Evolutionary conservation across 2,797 vertebrate species (phyloP).

Genomic region (Limosa lapponica): DNA sequence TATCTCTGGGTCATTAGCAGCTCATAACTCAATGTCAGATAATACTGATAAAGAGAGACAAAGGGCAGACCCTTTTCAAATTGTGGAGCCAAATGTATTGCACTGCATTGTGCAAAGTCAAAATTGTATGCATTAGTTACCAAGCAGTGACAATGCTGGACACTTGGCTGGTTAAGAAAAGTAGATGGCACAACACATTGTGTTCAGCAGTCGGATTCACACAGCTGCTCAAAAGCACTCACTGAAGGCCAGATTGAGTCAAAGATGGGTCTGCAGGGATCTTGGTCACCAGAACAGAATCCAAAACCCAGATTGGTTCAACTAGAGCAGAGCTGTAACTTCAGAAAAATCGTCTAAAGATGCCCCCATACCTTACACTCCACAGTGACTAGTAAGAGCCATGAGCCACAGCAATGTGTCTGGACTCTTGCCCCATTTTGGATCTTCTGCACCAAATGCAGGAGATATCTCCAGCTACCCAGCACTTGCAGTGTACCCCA

Average conservation of each 20-base stretch:
- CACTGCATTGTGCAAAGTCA: slow-evolving; percentile 35
- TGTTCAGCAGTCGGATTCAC: neutral
- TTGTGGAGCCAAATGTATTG: slow-evolving; percentile 34
- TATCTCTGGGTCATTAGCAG: slow-evolving; percentile 69
- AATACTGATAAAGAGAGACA: slow-evolving; percentile 59
- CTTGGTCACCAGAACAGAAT: neutral
- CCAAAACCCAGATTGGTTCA: neutral
- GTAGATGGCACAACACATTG: neutral
- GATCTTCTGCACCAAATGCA: neutral
- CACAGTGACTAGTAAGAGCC: neutral
- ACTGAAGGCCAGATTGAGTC: neutral
- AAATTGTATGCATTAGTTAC: slow-evolving; percentile 12
- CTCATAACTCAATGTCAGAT: slow-evolving; percentile 66
- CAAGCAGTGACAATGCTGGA: neutral
- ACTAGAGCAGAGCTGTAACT: neutral
- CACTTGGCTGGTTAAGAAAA: neutral
- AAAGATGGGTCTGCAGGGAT: neutral
- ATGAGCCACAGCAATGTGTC: rapidly evolving
- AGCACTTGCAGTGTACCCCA: neutral
- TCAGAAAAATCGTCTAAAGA: neutral
- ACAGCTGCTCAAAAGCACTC: neutral
- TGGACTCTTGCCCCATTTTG: neutral
- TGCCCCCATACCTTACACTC: neutral
- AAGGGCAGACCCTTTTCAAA: slow-evolving; percentile 63
- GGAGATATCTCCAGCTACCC: neutral